A percentile compares a stretch with the other conserved stretches of the same genome.
Evolutionary conservation across 2,888 invertebrate genomes (phyloP).

Genomic region (Eupithecia centaureata): DNA sequence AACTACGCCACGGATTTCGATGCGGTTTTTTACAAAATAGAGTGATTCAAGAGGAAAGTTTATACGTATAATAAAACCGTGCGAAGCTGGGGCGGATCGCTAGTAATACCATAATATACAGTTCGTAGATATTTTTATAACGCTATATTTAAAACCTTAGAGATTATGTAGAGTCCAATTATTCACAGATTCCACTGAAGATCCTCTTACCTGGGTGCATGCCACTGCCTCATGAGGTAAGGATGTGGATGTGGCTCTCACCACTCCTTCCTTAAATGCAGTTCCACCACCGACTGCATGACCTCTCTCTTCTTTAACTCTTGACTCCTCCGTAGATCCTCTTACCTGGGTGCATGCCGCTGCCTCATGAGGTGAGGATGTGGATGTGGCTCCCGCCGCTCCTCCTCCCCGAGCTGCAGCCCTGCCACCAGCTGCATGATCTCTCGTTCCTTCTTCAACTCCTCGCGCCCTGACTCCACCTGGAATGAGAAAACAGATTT

Average conservation of each 20-base stretch:
- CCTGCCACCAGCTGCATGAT: conserved; percentile 97
- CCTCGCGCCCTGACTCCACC: conserved; percentile 87
- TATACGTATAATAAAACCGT: too few species aligned
- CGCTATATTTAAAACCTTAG: too few species aligned
- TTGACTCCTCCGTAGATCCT: too few species aligned
- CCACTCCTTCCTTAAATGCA: conserved; percentile 91
- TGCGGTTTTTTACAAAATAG: too few species aligned
- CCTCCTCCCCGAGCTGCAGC: conserved; percentile 91
- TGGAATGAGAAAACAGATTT: conserved; percentile 57
- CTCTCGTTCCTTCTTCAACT: conserved; percentile 94
- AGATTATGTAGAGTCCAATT: too few species aligned
- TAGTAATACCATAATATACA: too few species aligned
- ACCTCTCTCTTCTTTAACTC: conserved; percentile 95
- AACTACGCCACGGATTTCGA: too few species aligned
- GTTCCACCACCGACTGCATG: conserved; percentile 95
- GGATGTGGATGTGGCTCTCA: conserved; percentile 86
- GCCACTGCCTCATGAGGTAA: conserved; percentile 82
- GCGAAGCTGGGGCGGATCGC: too few species aligned
- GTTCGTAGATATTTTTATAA: too few species aligned
- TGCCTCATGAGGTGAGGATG: conserved; percentile 81
- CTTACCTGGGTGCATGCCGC: conserved; percentile 83
- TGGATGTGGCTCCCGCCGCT: conserved; percentile 86
- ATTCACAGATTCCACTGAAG: too few species aligned
- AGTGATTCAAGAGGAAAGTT: too few species aligned
- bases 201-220: conserved; percentile 80